phyloP scores from a whole-genome alignment of 2,888 invertebrate genomes.

The Alloscopus bannaensis region DNA sequence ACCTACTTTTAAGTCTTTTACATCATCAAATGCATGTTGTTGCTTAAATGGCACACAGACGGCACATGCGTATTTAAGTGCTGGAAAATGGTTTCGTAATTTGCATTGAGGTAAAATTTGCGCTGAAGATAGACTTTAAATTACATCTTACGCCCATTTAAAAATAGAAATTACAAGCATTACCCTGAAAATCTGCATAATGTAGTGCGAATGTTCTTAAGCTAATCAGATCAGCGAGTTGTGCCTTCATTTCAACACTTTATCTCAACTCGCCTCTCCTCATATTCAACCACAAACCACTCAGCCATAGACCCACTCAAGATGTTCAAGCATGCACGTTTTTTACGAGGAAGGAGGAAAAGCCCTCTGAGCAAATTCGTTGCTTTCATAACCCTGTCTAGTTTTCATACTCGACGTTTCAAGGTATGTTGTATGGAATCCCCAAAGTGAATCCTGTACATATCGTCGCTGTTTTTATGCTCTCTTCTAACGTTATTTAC shows the following conservation, averaged over 20 bases:
- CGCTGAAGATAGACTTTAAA: too few species aligned
- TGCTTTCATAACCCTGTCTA: too few species aligned
- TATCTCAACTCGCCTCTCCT: neutral
- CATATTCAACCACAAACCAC: neutral
- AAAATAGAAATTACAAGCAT: too few species aligned
- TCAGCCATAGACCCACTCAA: neutral
- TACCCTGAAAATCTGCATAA: constrained; percentile 7
- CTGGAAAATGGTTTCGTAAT: neutral
- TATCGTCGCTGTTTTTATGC: too few species aligned
- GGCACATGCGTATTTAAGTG: neutral
- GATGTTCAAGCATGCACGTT: constrained; percentile 18
- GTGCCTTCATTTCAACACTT: constrained; percentile 43
- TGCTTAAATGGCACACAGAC: neutral
- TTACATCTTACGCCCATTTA: too few species aligned
- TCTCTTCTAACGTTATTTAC: neutral
- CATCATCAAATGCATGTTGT: neutral
- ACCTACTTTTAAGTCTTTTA: neutral
- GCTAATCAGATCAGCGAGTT: constrained; percentile 46
- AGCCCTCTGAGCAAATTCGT: constrained; percentile 43
- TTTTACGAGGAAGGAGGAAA: constrained; percentile 56
- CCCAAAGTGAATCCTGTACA: too few species aligned
- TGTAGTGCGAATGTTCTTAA: constrained; percentile 13
- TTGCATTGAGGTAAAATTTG: neutral
- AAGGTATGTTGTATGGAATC: too few species aligned
- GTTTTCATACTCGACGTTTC: too few species aligned